Evolutionary conservation across 2,797 vertebrate species (phyloP), one percentile per base, ranked within the genome.

Genomic region (Adrianichthys oophorus): DNA sequence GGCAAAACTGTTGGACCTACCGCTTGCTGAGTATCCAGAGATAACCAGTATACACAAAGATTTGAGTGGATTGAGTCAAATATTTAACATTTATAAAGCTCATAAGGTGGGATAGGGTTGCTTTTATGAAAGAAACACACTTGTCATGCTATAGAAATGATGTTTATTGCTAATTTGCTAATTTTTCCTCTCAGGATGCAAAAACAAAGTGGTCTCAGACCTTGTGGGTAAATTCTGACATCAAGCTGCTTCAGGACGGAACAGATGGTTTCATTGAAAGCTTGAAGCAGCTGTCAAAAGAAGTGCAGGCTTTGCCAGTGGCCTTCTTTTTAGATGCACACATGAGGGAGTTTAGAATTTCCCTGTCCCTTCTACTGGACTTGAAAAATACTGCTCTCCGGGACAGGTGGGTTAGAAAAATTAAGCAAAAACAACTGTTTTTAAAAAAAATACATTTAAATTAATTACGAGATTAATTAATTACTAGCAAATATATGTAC

Each of bases 121-220:
- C 29, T 65, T 4, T 59, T 4, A 17, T 2, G 17, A 4, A 49
- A 32, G 16, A 2, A 41, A 58, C 17, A 44, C 40, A 5, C 21
- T 21, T 63, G 12, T 26, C 46, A 4, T 62, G 57, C 41, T 7
- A 29, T 29, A 29, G 26, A 1, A 29, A 29, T 5, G 7, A 29
- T 29, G 5, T 3, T 19, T 15, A 18, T 32, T 17, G 65, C 37
- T 67, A 1, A 48, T 49, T 5, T 64, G 51, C 58, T 61, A 63
- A 26, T 60, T 1, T n/a, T 58, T 49, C 17, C 32, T 63, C 57
- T 49, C 62, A 99, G 98, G 84, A 72, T 8, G 94, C 96, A 51
- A 97, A 98, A 78, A 74, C 90, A 10, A 89, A 96, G 50, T 99
- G 97, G 98, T 97, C 97, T 44, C 92, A 95, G 90, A 96, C 94